Evolutionary conservation across 2,888 invertebrate species (phyloP), one percentile per base, ranked within the genome.

Genomic region (Ferdinandea cuprea): DNA sequence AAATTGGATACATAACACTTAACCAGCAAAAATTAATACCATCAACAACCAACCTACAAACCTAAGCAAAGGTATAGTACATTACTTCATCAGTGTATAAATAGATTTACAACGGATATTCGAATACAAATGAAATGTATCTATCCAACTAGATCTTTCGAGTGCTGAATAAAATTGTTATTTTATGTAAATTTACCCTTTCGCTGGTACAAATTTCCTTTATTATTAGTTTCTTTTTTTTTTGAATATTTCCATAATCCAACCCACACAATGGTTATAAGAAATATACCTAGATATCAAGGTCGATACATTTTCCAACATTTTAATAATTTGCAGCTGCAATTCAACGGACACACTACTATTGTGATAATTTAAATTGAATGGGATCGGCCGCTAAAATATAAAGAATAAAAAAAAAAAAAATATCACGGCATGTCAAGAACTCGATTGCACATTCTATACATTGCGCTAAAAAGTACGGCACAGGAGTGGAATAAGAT

Each of bases 301-400:
- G 61, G 61, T 44, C 61, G 42, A 61, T 72, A 42, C 50, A 46
- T 37, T 56, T 46, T 40, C 9, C 30, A 13, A 42, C 30, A 25
- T 42, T 19, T 30, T 32, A n/a, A n/a, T 42, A 52, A 61, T 52
- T 61, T 61, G 52, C 52, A 58, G 69, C 58, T 69, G 69, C 58
- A 69, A 0, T 52, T 52, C 13, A n/a, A 6, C 13, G 6, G 13
- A 8, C 21, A n/a, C 13, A 17, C 25, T 8, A 30, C 13, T 13
- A 58, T 30, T 30, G 59, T 32, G 21, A 44, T 42, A 52, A 52
- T 56, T 58, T 21, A 8, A 56, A 56, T 56, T 54, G 42, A 52
- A 44, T 61, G 61, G 72, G 72, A 61, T 72, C 19, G 72, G 59
- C 50, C 15, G 15, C 21, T 35, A 0, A 19, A 9, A 37, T 7